A percentile compares a stretch with the other conserved stretches of the same genome.
Evolutionary conservation across 2,797 vertebrate genomes (phyloP).

Genomic region (Takifugu ocellatus): DNA sequence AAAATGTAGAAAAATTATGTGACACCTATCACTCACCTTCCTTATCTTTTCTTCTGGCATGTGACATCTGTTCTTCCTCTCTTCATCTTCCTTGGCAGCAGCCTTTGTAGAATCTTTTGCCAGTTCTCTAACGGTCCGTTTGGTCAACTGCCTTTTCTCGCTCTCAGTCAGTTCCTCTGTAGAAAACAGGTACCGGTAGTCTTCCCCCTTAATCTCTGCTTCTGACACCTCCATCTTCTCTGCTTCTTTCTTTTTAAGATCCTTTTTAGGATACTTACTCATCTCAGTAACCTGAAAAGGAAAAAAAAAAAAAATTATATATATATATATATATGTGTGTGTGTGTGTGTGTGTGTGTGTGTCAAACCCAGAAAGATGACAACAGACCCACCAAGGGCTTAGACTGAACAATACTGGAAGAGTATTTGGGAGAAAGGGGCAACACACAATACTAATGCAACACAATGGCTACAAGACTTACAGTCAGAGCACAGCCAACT

Average conservation of each 20-base stretch:
- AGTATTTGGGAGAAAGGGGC: too few species aligned
- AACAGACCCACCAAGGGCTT: too few species aligned
- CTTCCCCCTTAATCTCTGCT: constrained; percentile 86
- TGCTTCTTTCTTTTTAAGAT: constrained; percentile 84
- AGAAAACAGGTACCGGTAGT: constrained; percentile 84
- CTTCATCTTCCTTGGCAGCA: constrained; percentile 82
- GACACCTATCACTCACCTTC: constrained; percentile 69
- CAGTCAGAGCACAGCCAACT: too few species aligned
- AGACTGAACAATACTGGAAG: too few species aligned
- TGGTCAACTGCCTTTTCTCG: constrained; percentile 81
- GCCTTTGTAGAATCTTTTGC: constrained; percentile 87
- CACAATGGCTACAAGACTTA: too few species aligned
- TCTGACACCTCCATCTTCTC: constrained; percentile 93
- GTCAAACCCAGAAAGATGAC: neutral
- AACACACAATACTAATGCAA: too few species aligned
- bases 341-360: too few species aligned
- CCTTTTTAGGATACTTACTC: constrained; percentile 85
- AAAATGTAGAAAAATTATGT: too few species aligned
- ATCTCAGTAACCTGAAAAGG: constrained; percentile 82
- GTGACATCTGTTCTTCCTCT: constrained; percentile 87
- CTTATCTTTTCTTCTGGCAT: constrained; percentile 87
- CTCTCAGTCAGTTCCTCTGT: constrained; percentile 68
- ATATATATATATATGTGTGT: too few species aligned
- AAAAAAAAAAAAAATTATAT: neutral
- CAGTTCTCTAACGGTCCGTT: constrained; percentile 82